phyloP scores from a whole-genome alignment of 2,888 invertebrate genomes.

The Anodontia alba region DNA sequence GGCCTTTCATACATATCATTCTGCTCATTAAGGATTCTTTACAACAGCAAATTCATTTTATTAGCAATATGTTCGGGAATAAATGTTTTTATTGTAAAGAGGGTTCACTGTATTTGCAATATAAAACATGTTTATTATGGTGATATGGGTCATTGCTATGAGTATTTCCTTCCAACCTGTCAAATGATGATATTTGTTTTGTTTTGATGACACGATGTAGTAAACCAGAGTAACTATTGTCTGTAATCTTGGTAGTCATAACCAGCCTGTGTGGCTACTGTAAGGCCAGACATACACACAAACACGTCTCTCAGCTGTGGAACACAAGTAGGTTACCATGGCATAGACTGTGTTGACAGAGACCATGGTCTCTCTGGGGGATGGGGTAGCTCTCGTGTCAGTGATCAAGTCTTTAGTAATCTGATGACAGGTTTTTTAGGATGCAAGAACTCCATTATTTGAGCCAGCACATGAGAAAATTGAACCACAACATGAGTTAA shows the following conservation, averaged over 20 bases:
- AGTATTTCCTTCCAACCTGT: too few species aligned
- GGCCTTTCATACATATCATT: too few species aligned
- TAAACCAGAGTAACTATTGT: slow-evolving; percentile 11
- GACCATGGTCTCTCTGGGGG: not conserved
- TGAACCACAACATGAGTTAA: too few species aligned
- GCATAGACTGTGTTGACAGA: not conserved
- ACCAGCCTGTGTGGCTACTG: not conserved
- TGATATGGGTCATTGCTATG: too few species aligned
- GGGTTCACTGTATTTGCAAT: too few species aligned
- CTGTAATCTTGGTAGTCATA: not conserved
- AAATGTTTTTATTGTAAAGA: too few species aligned
- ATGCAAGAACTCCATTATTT: too few species aligned
- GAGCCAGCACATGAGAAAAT: too few species aligned
- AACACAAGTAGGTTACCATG: not conserved
- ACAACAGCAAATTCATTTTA: too few species aligned
- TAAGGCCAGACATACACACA: not conserved
- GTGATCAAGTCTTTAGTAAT: not conserved
- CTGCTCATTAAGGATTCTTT: too few species aligned
- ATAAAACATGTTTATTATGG: too few species aligned
- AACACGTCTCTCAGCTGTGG: not conserved
- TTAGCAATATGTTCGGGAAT: too few species aligned
- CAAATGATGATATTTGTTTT: not conserved
- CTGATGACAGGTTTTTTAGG: slow-evolving; percentile 9
- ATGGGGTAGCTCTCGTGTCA: not conserved
- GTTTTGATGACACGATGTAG: not conserved